These are phyloP conservation scores for Thalassophryne amazonica DNA, from an alignment of 2,797 vertebrate species.

Conservation along the genomic window DNA sequence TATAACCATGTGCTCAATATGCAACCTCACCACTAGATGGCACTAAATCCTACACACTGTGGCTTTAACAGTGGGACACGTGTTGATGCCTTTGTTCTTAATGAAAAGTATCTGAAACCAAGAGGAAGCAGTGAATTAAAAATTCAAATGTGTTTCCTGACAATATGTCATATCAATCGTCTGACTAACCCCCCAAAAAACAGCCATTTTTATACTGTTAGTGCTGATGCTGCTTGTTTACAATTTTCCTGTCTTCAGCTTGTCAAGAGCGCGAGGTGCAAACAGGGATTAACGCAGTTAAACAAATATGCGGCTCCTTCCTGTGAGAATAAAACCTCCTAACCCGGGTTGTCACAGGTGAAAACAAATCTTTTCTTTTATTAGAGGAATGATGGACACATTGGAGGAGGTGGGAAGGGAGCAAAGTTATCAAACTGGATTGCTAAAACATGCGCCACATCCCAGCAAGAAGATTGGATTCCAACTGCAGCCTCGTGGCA, in stretches of 20 bases:
- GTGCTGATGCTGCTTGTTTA: no score
- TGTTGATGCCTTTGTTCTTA: no score
- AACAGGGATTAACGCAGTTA: conserved; percentile 44
- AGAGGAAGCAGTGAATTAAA: no score
- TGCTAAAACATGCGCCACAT: conserved; percentile 69
- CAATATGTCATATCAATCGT: conserved; percentile 26
- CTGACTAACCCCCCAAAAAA: conserved; percentile 34
- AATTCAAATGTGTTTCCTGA: no score
- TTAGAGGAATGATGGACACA: conserved; percentile 58
- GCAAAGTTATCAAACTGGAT: conserved; percentile 62
- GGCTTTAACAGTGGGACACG: no score
- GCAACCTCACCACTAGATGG: no score
- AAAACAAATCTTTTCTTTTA: conserved; percentile 61
- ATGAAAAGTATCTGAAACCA: no score
- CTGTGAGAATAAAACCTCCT: conserved; percentile 12
- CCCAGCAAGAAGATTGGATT: conserved; percentile 76
- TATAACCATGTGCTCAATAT: no score
- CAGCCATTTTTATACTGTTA: no score
- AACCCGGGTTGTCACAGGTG: conserved; percentile 45
- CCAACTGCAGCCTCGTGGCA: conserved; percentile 54
- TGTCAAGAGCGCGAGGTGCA: conserved; percentile 4
- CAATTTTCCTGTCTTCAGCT: neutral
- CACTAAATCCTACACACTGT: no score
- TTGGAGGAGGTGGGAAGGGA: conserved; percentile 14
- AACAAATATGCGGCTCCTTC: conserved; percentile 44